Percentiles rank a stretch among this genome's conserved stretches.
These are phyloP conservation scores for Notarius lentiginosus DNA, from an alignment of 2,113 vertebrate species.

Conservation along the genomic window DNA sequence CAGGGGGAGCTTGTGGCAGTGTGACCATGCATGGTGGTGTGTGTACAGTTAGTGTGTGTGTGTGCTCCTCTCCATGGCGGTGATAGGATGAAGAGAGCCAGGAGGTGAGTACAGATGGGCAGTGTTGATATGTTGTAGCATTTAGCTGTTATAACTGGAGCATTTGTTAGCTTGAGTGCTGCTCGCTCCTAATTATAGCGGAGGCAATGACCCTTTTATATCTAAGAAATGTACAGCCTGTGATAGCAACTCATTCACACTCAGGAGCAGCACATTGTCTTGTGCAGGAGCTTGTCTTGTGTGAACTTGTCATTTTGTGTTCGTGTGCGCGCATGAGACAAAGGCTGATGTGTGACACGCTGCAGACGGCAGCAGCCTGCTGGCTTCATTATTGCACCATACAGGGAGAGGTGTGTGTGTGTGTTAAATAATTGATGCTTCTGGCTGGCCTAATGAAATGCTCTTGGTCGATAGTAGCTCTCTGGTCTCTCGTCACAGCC, in stretches of 20 bases:
- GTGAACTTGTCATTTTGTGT: background rate
- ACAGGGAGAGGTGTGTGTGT: background rate
- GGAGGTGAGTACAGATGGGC: slow-evolving; percentile 60
- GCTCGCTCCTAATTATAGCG: background rate
- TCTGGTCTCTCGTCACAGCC: slow-evolving; percentile 4
- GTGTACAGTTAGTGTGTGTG: slow-evolving; percentile 25
- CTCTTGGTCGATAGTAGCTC: slow-evolving; percentile 30
- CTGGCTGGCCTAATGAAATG: slow-evolving; percentile 31
- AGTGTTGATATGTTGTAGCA: too few relatives aligned
- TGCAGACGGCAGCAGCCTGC: slow-evolving; percentile 54
- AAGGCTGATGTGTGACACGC: slow-evolving; percentile 16
- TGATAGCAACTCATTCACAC: slow-evolving; percentile 1
- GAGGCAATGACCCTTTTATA: slow-evolving; percentile 14
- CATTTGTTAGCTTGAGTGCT: background rate
- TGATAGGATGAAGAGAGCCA: slow-evolving; percentile 57
- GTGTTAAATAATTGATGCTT: slow-evolving; percentile 37
- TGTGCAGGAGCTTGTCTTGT: background rate
- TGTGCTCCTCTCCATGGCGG: slow-evolving; percentile 45
- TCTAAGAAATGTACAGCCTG: slow-evolving; percentile 14
- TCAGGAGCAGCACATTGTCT: background rate
- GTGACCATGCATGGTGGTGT: background rate
- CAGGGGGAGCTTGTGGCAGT: background rate
- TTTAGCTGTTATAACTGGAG: background rate
- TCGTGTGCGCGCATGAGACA: slow-evolving; percentile 1
- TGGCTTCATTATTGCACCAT: slow-evolving; percentile 34